These are phyloP conservation scores for Drosophila murphyi DNA, from an alignment of 1,140 invertebrate species.

Conservation along the genomic window DNA sequence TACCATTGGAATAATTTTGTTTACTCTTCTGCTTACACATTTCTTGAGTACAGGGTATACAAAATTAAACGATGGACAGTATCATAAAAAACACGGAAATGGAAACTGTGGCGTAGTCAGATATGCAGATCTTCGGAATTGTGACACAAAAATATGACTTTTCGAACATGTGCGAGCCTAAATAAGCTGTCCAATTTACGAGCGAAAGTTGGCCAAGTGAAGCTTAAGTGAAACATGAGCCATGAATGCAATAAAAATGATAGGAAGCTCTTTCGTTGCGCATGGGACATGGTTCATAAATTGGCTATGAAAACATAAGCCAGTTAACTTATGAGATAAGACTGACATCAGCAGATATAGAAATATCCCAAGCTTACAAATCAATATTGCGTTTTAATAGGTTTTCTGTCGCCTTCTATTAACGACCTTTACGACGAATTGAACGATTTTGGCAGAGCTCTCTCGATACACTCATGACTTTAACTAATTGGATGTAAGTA, in stretches of 20 bases:
- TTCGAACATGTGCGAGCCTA: constrained; percentile 60
- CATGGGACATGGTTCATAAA: constrained; percentile 33
- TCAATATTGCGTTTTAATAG: constrained; percentile 41
- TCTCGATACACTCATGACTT: background rate
- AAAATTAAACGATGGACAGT: constrained; percentile 38
- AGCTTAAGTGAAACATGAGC: constrained; percentile 72
- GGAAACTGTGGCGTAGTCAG: constrained; percentile 31
- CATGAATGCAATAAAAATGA: constrained; percentile 61
- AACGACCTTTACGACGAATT: constrained; percentile 5
- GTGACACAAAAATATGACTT: constrained; percentile 48
- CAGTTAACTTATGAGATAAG: constrained; percentile 1
- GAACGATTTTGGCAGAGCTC: background rate
- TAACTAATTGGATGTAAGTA: background rate
- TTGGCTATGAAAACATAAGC: constrained; percentile 37
- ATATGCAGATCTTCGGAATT: constrained; percentile 79
- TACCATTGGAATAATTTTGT: too few relatives aligned
- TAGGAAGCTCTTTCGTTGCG: constrained; percentile 21
- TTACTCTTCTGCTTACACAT: too few relatives aligned
- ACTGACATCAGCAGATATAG: constrained; percentile 5
- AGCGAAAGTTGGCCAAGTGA: constrained; percentile 44
- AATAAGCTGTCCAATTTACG: constrained; percentile 62
- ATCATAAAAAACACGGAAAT: constrained; percentile 56
- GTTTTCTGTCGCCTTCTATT: constrained; percentile 18
- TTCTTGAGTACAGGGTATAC: background rate
- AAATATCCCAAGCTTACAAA: constrained; percentile 17